Base-by-base conservation (phyloP, 1,140 invertebrate species). In the Ips nitidus region DNA sequence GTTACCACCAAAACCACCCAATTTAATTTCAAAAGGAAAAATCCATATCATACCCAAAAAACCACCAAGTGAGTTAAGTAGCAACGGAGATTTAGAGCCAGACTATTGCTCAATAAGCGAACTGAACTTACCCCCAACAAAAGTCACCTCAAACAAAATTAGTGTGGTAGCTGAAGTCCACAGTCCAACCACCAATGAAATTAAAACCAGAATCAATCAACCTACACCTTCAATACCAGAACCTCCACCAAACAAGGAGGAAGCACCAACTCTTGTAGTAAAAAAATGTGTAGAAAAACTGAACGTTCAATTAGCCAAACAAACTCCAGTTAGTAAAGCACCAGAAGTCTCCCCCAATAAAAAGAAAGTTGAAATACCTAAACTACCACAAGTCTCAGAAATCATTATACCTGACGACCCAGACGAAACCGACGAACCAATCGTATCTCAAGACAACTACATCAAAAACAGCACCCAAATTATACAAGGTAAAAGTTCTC, bases 1-100 rank as follows among this genome's bases (percentile, higher is more conserved):
- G 61, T 77, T 90, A 64, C 88, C 88, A 7, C 89, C 88, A 36
- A 90, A 90, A 77, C 89, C 89, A 72, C 84, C 85, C 79, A 90
- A 84, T 83, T 83, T 84, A 77, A 84, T 80, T 80, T 86, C 82
- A 78, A 89, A 84, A 84, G 84, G 82, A 76, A 86, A 85, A 81
- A 79, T 82, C 75, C 6, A 60, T 6, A 66, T 8, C 52, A 37
- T 73, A 39, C 60, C 66, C 5, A 72, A 70, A 56, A 69, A 71
- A 57, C 55, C 62, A 36, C 60, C 64, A 41, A 66, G 61, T 40
- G 60, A 75, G 50, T 66, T 74, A 58, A 55, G 69, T 41, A 73
- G 71, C 50, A 68, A 80, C 79, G 75, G 81, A 77, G 79, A 84
- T 78, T 77, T 83, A 69, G 86, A 87, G 80, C 86, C 86, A 70